phyloP scores from a whole-genome alignment of 2,888 invertebrate genomes.

The Isoperla grammatica region DNA sequence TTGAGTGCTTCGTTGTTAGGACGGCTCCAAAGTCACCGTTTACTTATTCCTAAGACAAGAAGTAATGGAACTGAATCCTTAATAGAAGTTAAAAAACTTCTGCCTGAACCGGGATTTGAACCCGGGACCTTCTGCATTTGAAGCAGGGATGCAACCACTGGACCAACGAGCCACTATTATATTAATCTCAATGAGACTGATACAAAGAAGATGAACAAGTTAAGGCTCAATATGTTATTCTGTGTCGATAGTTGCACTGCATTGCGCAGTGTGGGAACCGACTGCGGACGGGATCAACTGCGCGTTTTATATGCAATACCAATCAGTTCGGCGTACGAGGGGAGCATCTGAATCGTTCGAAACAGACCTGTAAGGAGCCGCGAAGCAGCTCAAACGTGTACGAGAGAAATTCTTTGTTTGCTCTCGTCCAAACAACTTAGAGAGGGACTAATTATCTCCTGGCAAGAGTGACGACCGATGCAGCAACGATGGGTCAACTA shows the following conservation, averaged over 20 bases:
- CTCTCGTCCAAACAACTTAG: slow-evolving; percentile 11
- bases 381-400: not conserved
- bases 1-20: too few species aligned
- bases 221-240: not conserved
- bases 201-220: not conserved
- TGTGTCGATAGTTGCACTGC: not conserved
- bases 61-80: too few species aligned
- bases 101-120: too few species aligned
- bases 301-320: slow-evolving; percentile 13
- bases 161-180: too few species aligned
- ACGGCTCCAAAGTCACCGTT: too few species aligned
- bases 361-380: slow-evolving; percentile 9
- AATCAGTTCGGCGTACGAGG: slow-evolving; percentile 4
- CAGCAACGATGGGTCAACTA: too few species aligned
- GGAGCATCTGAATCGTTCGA: not conserved
- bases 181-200: not conserved
- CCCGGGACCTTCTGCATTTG: too few species aligned
- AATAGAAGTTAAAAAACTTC: too few species aligned
- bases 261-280: slow-evolving; percentile 4
- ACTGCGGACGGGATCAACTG: slow-evolving; percentile 2
- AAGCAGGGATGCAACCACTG: too few species aligned
- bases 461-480: too few species aligned
- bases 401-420: slow-evolving; percentile 3
- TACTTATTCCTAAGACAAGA: too few species aligned
- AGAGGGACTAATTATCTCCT: not conserved